Conservation (phyloP, 2,113 vertebrate species). For the Gallinago paraguaiae region DNA sequence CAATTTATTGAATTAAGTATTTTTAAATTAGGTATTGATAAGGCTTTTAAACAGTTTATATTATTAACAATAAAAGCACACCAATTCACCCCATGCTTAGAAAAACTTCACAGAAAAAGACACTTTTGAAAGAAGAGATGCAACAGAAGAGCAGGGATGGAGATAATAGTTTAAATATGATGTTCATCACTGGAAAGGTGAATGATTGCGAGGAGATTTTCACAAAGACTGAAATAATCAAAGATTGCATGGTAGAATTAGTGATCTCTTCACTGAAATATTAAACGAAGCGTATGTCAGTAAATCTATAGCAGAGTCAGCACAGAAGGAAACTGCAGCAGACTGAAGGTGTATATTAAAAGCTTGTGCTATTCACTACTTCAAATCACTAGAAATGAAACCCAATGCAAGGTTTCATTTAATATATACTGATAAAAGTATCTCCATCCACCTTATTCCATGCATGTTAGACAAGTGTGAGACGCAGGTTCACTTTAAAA, state of each 20-base stretch:
- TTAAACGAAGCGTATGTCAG: slow-evolving; percentile 22
- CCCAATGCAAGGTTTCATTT: background rate
- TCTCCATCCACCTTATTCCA: slow-evolving; percentile 57
- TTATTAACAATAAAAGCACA: slow-evolving; percentile 48
- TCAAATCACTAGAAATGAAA: slow-evolving; percentile 23
- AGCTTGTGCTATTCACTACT: slow-evolving; percentile 10
- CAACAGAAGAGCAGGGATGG: slow-evolving; percentile 44
- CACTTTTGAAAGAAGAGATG: slow-evolving; percentile 51
- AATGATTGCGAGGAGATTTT: slow-evolving; percentile 59
- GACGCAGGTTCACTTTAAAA: background rate
- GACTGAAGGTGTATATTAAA: slow-evolving; percentile 47
- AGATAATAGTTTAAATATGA: slow-evolving; percentile 23
- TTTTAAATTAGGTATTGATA: slow-evolving; percentile 44
- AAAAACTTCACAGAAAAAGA: slow-evolving; percentile 55
- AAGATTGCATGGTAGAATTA: slow-evolving; percentile 55
- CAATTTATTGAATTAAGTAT: slow-evolving; percentile 45
- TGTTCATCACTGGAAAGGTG: slow-evolving; percentile 10
- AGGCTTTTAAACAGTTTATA: slow-evolving; percentile 29
- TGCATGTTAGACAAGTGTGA: slow-evolving; percentile 67
- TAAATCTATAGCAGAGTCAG: slow-evolving; percentile 43
- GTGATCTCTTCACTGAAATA: slow-evolving; percentile 31
- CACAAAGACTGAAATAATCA: slow-evolving; percentile 52
- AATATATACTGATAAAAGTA: background rate
- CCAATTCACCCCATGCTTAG: slow-evolving; percentile 60
- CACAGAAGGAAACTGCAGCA: slow-evolving; percentile 15